Evolutionary conservation across 2,113 vertebrate genomes (phyloP), one percentile per base, ranked within the genome.

Genomic region (Symphodus melops): DNA sequence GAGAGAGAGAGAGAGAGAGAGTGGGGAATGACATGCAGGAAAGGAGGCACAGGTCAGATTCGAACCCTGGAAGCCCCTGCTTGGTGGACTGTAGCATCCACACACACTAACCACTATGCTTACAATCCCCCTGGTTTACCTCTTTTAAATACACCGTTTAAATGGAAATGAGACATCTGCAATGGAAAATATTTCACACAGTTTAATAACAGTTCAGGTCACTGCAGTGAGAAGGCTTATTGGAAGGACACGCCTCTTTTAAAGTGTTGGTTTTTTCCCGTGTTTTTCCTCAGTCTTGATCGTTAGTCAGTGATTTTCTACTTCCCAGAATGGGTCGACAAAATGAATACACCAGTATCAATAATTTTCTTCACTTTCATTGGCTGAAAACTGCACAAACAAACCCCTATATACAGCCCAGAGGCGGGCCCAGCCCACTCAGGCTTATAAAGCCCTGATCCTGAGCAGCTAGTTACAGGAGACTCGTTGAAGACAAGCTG

Each of bases 371-470:
- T 65, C 25, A 51, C 25, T 73, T 53, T 41, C 37, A 71, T 13
- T 57, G 57, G 17, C 39, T 53, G 39, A 42, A 75, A 25, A 86
- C 67, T 83, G 81, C 70, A 81, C 48, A 89, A 89, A 90, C 86
- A 89, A 84, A 65, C n/a, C 39, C 11, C 5, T 7, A 11, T 46
- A 21, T 36, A n/a, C 49, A n/a, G 36, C 2, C 13, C 16, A 79
- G 85, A 82, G 72, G 21, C 79, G 77, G 70, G 72, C 60, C 42
- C 69, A 66, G n/a, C 72, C 72, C 64, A 63, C 19, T 8, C 41
- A 69, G 41, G 68, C 75, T 48, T 64, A 75, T 87, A 91, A 88
- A 79, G 52, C 56, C 63, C 70, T 16, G 28, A 37, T 28, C n/a
- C 58, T 37, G 67, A 46, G 61, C 54, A 49, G 39, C 21, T 25